Evolutionary conservation across 2,113 vertebrate genomes (phyloP), one percentile per base, ranked within the genome.

Genomic region (Mormyrus lacerda): DNA sequence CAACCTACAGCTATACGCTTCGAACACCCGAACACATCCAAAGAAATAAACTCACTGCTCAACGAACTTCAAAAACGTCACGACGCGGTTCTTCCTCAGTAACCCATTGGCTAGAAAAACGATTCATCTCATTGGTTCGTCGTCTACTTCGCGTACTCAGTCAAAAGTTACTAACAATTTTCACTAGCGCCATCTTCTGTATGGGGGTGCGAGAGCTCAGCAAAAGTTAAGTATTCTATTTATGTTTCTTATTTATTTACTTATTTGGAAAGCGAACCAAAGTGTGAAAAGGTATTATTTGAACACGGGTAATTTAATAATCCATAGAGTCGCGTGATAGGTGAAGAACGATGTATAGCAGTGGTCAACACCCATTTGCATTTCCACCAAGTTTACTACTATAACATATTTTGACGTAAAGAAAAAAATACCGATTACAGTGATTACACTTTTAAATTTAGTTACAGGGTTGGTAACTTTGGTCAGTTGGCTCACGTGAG

Each of bases 31-130:
- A 42, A 42, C 19, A 42, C 35, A 79, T 44, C 44, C 21, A 50
- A 76, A 73, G 2, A 88, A 69, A 76, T 13, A 88, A 69, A 69
- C 65, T 73, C n/a, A 51, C 58, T 15, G 4, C 47, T 85, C 51
- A 88, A 61, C 86, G 88, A 87, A 90, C 89, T 88, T 86, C 90
- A 76, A 87, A 53, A 31, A 87, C 90, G 92, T 94, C 93, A 94
- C 93, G 90, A 90, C 87, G 76, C 82, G 88, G 93, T 92, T 95
- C 93, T 93, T 91, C 35, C 92, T 93, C 91, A 27, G 3, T 5
- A 55, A 61, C 35, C 42, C 48, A 89, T 89, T 73, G 58, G 85
- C 83, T 69, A 44, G 58, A 69, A 69, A 7, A 27, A n/a, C 21
- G 42, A 31, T 15, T 44, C 2, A 13, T 69, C 7, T 27, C 51